Base-by-base conservation (phyloP, 2,797 vertebrate genomes). In the Pagetopsis macropterus region DNA sequence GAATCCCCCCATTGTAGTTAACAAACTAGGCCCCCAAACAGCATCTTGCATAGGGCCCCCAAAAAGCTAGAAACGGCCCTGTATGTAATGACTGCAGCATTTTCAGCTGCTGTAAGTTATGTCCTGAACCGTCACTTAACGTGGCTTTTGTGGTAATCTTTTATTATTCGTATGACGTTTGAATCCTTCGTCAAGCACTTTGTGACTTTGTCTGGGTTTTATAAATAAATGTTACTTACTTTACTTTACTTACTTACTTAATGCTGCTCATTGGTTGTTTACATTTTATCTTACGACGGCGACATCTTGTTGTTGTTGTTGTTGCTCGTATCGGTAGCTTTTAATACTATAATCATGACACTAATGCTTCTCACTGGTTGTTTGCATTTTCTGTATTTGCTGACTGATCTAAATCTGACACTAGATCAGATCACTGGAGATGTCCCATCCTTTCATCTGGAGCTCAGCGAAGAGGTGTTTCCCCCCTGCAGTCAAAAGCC, bases 371-470 rank as follows among this genome's bases (percentile, higher is more conserved):
- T 19, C 4, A 21, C 54, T 19, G 27, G 27, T 27, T 56, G 11
- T 75, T 72, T 60, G 21, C 44, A 50, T 67, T 72, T 76, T 48
- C 70, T 19, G 45, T 11, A 61, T 55, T 46, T 60, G 59, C 56
- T 45, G 59, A 83, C 55, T 76, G 69, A 76, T 80, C 68, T 59
- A 58, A 75, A 61, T 78, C 60, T 9, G 43, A 83, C 67, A 55
- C 19, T 0, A 27, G 65, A 61, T 74, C 62, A 52, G 58, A 76
- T 73, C 46, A 49, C 62, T 40, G 52, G 65, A 72, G 65, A 68
- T 49, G 48, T 64, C 44, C 6, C 70, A 43, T 65, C 23, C 65
- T 85, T 75, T 82, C 58, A 81, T 81, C 68, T 75, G 2, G 46
- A 75, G 64, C 56, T 75, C 58, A 13, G 41, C 45, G 31, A 78